Evolutionary conservation across 2,888 invertebrate species (phyloP), one percentile per base, ranked within the genome.

Genomic region (Zygothrica quintamaculata): DNA sequence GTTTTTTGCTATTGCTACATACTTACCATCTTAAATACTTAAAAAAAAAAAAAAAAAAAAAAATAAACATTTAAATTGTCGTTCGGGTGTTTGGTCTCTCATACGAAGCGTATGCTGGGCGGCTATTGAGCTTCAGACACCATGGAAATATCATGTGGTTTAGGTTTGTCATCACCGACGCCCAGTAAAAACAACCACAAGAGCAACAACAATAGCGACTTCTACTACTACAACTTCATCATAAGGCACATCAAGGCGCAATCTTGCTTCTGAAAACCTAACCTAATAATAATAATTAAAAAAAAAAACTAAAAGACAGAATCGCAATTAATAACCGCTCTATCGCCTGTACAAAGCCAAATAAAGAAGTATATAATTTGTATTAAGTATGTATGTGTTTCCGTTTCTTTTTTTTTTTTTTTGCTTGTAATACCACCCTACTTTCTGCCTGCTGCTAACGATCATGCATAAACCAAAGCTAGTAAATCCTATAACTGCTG

Each of bases 401-500:
- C 43, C 44, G 62, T 53, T 64, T 71, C 58, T 70, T 73, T 67
- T 60, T 57, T 72, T 53, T 77, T 70, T 55, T 47, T 64, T 39
- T 34, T 56, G 18, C 31, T 42, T 58, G 65, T 74, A 72, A 76
- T 72, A 74, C 53, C 62, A 65, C 55, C 56, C 58, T 44, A 64
- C 34, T 66, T 58, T 46, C 67, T 74, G 70, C 64, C 74, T 55
- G 65, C 55, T 59, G 75, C 72, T 73, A 77, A 80, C 77, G 74
- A 86, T 77, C 78, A 87, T 87, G 87, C 87, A 87, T 87, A 88
- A 81, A 77, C 74, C 87, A 69, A 84, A 74, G 75, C 70, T 85
- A 76, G 74, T 48, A 65, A 87, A 85, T 85, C 73, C 86, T 64
- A 84, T 81, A 81, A 81, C 81, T 78, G 82, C 82, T 76, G 71